Evolutionary conservation across 1,140 invertebrate genomes (phyloP), one percentile per base, ranked within the genome.

Genomic region (Lordiphosa mommai): DNA sequence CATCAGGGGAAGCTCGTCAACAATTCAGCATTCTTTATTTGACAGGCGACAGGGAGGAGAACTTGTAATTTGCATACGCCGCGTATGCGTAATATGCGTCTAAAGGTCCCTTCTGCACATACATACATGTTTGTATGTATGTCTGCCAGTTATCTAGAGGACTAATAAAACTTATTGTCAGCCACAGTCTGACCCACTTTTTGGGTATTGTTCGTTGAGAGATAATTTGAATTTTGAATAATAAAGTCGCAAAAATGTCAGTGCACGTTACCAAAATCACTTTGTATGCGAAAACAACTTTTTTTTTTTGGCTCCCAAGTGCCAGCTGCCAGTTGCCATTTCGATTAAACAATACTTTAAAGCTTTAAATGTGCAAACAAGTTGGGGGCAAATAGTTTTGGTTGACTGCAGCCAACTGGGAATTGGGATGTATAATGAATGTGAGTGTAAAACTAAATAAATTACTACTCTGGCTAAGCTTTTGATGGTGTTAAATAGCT

Each of bases 161-260:
- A 58, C 48, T 52, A 68, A 56, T 67, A 50, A 58, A 63, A 63
- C 38, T 51, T 61, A 63, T 72, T 72, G 51, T 70, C 70, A 63
- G 40, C 34, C 70, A 36, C 30, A 36, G 29, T 50, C 34, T 58
- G 63, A 72, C 70, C 61, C 43, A 72, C 37, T 50, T 50, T 61
- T 12, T 53, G 17, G 43, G 46, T 47, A 38, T 59, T 71, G 30
- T 63, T 63, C 37, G 59, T 32, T 13, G 43, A 20, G 56, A 40
- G 36, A 64, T 74, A 73, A 74, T 74, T 73, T 69, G 53, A 74
- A 73, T 69, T 64, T 68, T 68, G 55, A 73, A 67, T 73, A 61
- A 67, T 73, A 33, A 63, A 72, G 61, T 59, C 61, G 66, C 70
- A 72, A 72, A 43, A 58, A 64, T 72, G 67, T 64, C 68, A 57